Evolutionary conservation across 2,113 vertebrate genomes (phyloP).

Genomic region (Prietella phreatophila): DNA sequence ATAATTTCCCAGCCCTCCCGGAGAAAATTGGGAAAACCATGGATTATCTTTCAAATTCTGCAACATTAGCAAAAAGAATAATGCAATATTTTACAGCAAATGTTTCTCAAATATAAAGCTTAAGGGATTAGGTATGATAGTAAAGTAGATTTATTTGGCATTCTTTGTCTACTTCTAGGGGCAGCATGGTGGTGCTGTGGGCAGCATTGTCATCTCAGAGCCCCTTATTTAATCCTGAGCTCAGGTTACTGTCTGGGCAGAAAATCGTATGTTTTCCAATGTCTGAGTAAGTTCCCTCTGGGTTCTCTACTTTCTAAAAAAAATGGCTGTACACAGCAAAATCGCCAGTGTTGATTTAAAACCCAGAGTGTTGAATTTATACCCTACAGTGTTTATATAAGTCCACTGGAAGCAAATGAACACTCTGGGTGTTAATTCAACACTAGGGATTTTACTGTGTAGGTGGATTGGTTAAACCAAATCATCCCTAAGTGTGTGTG

Average conservation of each 20-base stretch:
- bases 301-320: neutral
- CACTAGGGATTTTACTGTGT: neutral
- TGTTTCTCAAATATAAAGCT: neutral
- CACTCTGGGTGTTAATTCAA: no score
- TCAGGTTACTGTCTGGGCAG: neutral
- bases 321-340: no score
- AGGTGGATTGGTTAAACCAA: neutral
- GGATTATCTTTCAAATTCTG: neutral
- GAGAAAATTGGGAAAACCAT: neutral
- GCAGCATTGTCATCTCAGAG: neutral
- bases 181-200: neutral
- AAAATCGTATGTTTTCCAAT: neutral
- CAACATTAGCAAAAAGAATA: neutral
- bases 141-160: neutral
- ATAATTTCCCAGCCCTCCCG: neutral
- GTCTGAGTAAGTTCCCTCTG: neutral
- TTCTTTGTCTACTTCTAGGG: neutral
- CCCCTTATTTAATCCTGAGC: neutral
- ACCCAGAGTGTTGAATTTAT: no score
- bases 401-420: no score
- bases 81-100: neutral
- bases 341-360: no score
- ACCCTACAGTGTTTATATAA: no score
- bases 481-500: neutral
- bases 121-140: neutral